A percentile compares a stretch with the other conserved stretches of the same genome.
Evolutionary conservation across 2,888 invertebrate genomes (phyloP).

Genomic region (Sarcophaga subvicina): DNA sequence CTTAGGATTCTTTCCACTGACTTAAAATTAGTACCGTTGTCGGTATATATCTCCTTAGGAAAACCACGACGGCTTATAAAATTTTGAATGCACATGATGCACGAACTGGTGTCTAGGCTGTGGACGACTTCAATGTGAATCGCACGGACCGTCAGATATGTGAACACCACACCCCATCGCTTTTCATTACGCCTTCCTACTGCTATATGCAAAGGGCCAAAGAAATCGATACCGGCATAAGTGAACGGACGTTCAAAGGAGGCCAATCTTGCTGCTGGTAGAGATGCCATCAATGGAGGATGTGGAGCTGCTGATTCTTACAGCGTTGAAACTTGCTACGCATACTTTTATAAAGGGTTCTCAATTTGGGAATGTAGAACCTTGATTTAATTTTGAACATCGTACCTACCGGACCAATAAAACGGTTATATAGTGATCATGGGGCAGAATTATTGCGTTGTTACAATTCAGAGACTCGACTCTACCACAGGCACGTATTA

Average conservation of each 20-base stretch:
- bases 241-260: no score
- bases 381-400: constrained; percentile 23
- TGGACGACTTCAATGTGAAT: no score
- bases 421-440: constrained; percentile 53
- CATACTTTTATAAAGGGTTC: neutral
- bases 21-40: no score
- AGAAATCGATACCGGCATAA: neutral
- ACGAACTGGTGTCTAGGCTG: no score
- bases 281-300: no score
- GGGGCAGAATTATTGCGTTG: constrained; percentile 46
- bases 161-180: neutral
- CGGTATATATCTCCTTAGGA: no score
- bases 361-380: constrained; percentile 62
- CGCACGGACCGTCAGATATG: no score
- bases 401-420: neutral
- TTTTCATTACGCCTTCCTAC: neutral
- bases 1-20: no score
- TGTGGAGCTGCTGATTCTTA: neutral
- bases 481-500: neutral
- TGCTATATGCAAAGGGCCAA: neutral
- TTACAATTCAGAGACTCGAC: constrained; percentile 44
- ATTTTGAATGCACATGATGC: no score
- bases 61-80: no score
- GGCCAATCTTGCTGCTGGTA: no score
- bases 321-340: neutral